These are phyloP conservation scores for Poecilia velifera DNA, from an alignment of 2,797 vertebrate species.

Conservation along the genomic window DNA sequence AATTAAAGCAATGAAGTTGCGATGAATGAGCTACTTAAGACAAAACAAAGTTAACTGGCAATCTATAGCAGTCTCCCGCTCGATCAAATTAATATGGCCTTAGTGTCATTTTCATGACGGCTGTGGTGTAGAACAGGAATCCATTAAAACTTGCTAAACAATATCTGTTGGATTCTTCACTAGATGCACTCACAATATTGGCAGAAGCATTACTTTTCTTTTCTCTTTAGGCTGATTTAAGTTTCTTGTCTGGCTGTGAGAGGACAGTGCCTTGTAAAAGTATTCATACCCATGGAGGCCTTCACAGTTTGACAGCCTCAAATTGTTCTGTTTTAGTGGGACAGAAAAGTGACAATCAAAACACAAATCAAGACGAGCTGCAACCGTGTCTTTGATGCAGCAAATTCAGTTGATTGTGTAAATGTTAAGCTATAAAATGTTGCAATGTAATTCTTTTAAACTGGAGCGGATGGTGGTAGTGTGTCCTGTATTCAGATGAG, in stretches of 20 bases:
- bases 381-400: not conserved
- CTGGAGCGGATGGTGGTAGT: not conserved
- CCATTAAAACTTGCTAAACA: not conserved
- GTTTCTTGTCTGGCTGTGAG: not conserved
- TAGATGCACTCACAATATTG: not conserved
- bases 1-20: not conserved
- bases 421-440: not conserved
- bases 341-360: not conserved
- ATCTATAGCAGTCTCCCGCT: not conserved
- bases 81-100: not conserved
- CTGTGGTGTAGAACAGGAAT: not conserved
- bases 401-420: not conserved
- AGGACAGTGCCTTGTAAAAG: not conserved
- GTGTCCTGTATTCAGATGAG: not conserved
- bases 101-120: not conserved
- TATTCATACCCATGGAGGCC: not conserved
- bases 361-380: not conserved
- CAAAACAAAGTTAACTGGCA: not conserved
- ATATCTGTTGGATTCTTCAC: not conserved
- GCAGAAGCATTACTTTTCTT: not conserved
- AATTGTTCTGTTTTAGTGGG: not conserved
- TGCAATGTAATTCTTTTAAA: not conserved
- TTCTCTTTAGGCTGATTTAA: not conserved
- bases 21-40: not conserved
- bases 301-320: not conserved